Base-by-base conservation (phyloP, 2,113 vertebrate species). In the Tachuris rubrigastra region DNA sequence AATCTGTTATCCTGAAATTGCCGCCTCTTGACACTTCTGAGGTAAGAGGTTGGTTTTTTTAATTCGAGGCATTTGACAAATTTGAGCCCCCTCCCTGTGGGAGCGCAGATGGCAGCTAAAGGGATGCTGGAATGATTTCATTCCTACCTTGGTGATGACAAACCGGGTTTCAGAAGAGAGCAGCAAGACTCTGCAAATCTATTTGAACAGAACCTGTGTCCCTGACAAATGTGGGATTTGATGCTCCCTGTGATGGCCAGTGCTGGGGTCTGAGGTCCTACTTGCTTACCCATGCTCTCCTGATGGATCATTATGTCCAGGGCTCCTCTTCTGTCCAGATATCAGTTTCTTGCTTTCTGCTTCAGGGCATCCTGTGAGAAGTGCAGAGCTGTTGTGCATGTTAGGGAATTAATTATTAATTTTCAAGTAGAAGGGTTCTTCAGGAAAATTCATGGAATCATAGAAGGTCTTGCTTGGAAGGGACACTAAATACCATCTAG, bases 61-160 rank as follows among this genome's bases (percentile, higher is more conserved):
- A 86, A 90, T 88, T 78, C 22, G 66, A 87, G 73, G 60, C 80
- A 49, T 92, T 93, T 96, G 82, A 95, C 94, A 94, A n/a, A 82
- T 94, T 93, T 88, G 59, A 85, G 42, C 68, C 44, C 52, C 72
- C 89, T 92, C n/a, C 75, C 72, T 93, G 82, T 44, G 85, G 60
- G 55, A 80, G 55, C 5, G 0, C 95, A 95, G 95, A 96, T 95
- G 85, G 92, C 90, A 90, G 41, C 88, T 96, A 86, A 92, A 93
- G 76, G 92, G 88, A 49, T 86, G 88, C 92, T 96, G 95, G 90
- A 96, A 88, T 0, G 0, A 9, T 84, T 93, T 92, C 65, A 44
- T 41, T 72, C 79, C 72, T 92, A 21, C 55, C 88, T 86, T 62
- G 25, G 42, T 86, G 60, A 60, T 87, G 78, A 67, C 46, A 86